Evolutionary conservation across 2,113 vertebrate species (phyloP), one percentile per base, ranked within the genome.

Genomic region (Zosterops hypoxanthus): DNA sequence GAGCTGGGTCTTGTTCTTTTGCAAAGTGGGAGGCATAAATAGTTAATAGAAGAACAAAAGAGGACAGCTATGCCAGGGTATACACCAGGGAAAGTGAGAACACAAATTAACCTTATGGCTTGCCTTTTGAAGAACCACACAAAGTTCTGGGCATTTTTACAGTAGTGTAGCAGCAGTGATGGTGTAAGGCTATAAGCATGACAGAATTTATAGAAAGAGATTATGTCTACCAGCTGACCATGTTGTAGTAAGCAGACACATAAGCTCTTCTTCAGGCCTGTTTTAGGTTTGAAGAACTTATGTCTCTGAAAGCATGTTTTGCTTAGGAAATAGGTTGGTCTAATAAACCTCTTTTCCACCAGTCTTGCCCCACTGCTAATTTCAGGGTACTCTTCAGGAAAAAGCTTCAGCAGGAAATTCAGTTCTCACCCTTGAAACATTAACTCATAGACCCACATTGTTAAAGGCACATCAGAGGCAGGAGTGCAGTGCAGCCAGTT

Each of bases 11-110:
- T 46, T 82, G 53, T 53, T 92, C 91, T 78, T 42, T 59, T 59
- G 47, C 61, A 13, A 89, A 79, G 91, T 6, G 0, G 41, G 41
- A 75, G 25, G 61, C 89, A 94, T 92, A 93, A 93, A 79, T 91
- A 92, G 89, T 79, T 94, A 82, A 91, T 31, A 52, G 56, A 53
- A 79, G 92, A 95, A 71, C 86, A 86, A 88, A 83, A 92, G 86
- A 72, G 68, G 60, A 76, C 50, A 88, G 68, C 75, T 85, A 46
- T 29, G 39, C 63, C 76, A 23, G 4, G 1, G 44, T 84, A 71
- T 86, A 75, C 65, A 86, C 36, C 41, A 33, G 49, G 66, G 61
- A 87, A 84, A 69, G 70, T 56, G 57, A 79, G 81, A 89, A 61
- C 18, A 36, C 46, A 61, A 36, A 69, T 78, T 92, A 86, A 92